Percentiles rank a stretch among this genome's conserved stretches.
Conservation (phyloP, 2,113 vertebrate genomes). For the Microtus richardsoni region DNA sequence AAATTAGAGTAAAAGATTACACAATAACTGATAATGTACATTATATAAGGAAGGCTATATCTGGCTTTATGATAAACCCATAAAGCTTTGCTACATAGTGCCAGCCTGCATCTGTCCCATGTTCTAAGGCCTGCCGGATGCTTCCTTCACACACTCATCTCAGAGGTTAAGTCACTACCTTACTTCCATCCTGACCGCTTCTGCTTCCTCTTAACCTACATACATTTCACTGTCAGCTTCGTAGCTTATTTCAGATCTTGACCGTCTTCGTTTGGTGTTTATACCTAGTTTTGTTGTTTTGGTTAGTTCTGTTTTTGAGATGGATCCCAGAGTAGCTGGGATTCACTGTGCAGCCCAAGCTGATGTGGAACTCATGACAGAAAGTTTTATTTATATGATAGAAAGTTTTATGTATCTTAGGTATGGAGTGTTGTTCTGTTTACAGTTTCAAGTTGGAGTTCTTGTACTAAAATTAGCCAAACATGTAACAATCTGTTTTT, state of each 20-base stretch:
- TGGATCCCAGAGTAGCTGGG: background rate
- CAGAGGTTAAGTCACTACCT: background rate
- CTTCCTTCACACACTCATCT: background rate
- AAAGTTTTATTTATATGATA: background rate
- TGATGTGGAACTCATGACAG: background rate
- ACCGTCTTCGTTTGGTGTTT: background rate
- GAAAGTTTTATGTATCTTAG: background rate
- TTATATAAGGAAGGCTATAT: background rate
- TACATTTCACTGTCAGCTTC: background rate
- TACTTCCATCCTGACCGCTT: background rate
- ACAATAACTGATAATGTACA: background rate
- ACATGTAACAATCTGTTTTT: background rate
- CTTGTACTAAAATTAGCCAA: conserved; percentile 36
- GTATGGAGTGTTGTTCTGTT: background rate
- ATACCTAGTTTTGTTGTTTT: background rate
- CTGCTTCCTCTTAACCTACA: background rate
- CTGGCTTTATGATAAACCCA: background rate
- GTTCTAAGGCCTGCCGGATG: no score
- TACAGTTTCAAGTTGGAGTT: background rate
- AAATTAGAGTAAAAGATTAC: background rate
- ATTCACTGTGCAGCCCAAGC: background rate
- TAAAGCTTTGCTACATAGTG: background rate
- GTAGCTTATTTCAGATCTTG: background rate
- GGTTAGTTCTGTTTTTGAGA: background rate
- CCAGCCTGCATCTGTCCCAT: background rate